Conservation (phyloP, 1,140 invertebrate genomes). For the Lethocerus indicus region DNA sequence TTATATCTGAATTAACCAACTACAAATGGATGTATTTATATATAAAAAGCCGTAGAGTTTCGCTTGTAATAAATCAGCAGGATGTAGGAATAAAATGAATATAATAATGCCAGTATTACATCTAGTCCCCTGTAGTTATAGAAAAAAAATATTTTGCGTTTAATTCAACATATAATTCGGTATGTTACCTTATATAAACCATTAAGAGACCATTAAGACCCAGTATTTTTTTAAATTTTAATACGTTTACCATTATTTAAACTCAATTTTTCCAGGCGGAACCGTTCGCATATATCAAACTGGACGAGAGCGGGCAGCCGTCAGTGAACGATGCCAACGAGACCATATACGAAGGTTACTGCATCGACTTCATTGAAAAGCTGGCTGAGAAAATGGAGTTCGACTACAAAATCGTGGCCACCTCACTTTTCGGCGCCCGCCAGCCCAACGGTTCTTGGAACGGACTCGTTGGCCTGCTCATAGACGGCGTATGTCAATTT, state of each 20-base stretch:
- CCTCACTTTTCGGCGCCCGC: slow-evolving; percentile 54
- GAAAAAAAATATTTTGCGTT: too few species aligned
- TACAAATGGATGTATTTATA: too few species aligned
- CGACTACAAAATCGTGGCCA: slow-evolving; percentile 63
- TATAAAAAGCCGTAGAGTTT: too few species aligned
- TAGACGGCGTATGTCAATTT: slow-evolving; percentile 53
- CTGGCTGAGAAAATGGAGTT: slow-evolving; percentile 67
- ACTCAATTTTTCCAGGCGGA: slow-evolving; percentile 30
- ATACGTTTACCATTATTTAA: not conserved
- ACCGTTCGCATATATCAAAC: slow-evolving; percentile 48
- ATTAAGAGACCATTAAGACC: too few species aligned
- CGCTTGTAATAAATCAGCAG: too few species aligned
- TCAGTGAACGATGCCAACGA: slow-evolving; percentile 29
- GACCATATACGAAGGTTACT: slow-evolving; percentile 65
- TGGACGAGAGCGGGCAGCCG: slow-evolving; percentile 30
- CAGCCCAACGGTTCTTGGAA: slow-evolving; percentile 60
- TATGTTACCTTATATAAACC: too few species aligned
- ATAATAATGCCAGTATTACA: too few species aligned
- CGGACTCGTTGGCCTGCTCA: slow-evolving; percentile 77
- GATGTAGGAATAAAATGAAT: too few species aligned
- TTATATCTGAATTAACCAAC: too few species aligned
- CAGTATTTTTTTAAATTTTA: not conserved
- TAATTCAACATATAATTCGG: too few species aligned
- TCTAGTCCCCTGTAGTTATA: too few species aligned
- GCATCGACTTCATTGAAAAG: slow-evolving; percentile 69